These are phyloP conservation scores for Arbacia lixula DNA, from an alignment of 53 echinoderm and acorn worm genomes.

Conservation along the genomic window DNA sequence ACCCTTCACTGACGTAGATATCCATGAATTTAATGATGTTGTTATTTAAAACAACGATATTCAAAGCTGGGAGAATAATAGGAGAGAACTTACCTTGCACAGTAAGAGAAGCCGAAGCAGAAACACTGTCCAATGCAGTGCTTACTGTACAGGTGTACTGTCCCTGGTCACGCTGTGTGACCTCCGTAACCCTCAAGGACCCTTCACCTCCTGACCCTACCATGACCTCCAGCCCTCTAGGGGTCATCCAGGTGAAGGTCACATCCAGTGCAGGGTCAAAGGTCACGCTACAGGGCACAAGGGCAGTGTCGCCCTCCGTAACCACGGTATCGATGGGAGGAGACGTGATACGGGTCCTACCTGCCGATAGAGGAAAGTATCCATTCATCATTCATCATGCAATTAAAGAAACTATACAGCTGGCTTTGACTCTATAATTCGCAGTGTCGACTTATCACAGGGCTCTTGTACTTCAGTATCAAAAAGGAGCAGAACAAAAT, in stretches of 20 bases:
- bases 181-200: slow-evolving; percentile 20
- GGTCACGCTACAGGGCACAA: slow-evolving; percentile 32
- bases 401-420: too few species aligned
- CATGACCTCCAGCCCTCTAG: slow-evolving; percentile 8
- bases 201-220: slow-evolving; percentile 27
- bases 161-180: slow-evolving; percentile 39
- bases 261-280: slow-evolving; percentile 26
- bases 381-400: too few species aligned
- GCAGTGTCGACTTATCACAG: too few species aligned
- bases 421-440: too few species aligned
- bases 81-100: slow-evolving; percentile 43
- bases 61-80: too few species aligned
- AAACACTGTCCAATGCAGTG: slow-evolving; percentile 39
- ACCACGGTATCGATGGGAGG: background rate
- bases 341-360: background rate
- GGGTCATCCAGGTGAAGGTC: slow-evolving; percentile 40
- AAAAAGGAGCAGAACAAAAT: too few species aligned
- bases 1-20: too few species aligned
- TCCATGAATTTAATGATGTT: too few species aligned
- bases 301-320: background rate
- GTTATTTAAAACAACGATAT: too few species aligned
- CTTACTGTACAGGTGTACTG: slow-evolving; percentile 48
- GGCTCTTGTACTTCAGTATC: too few species aligned
- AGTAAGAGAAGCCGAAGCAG: slow-evolving; percentile 28
- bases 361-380: too few species aligned